Base-by-base conservation (phyloP, 2,797 vertebrate genomes). In the Neosilurus hyrtlii region DNA sequence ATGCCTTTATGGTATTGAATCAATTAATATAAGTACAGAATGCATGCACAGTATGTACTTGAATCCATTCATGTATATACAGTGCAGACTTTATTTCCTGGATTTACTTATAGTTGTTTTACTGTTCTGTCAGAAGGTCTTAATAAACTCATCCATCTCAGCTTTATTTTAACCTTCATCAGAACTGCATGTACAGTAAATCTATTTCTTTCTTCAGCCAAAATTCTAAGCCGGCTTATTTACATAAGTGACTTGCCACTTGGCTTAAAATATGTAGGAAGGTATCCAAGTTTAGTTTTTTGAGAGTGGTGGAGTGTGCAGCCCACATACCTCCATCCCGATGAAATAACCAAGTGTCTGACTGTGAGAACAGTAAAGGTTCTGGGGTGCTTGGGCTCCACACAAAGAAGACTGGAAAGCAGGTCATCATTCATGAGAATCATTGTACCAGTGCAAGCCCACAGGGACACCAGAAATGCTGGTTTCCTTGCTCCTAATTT, bases 331-430 rank as follows among this genome's bases (percentile, higher is more conserved):
- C 26, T 80, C 57, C 26, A 24, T 26, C 18, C 75, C 62, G 80
- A 82, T 79, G 62, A 80, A 85, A 85, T 88, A 84, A 62, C 76
- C 52, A 57, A 80, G 57, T 26, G 20, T 30, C 52, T 76, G 79
- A 68, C 71, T 57, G 15, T 49, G 24, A 59, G 49, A 79, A 67
- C 12, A 71, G n/a, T n/a, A 70, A 37, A 56, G 61, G 24, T 49
- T 26, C 24, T 62, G 14, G n/a, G 62, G 9, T 76, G 37, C 35
- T 43, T 35, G 51, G 22, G 30, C 35, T 78, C 73, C 35, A 79
- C 76, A 37, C n/a, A 81, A 51, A 65, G 51, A 14, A 49, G 10
- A 73, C 67, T 61, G 61, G 24, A 2, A 76, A 79, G 62, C 22
- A 37, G 54, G 70, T 79, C 80, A 79, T 88, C 37, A 71, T 43